A percentile compares a stretch with the other conserved stretches of the same genome.
phyloP scores from a whole-genome alignment of 1,140 invertebrate species.

The Pinna nobilis region DNA sequence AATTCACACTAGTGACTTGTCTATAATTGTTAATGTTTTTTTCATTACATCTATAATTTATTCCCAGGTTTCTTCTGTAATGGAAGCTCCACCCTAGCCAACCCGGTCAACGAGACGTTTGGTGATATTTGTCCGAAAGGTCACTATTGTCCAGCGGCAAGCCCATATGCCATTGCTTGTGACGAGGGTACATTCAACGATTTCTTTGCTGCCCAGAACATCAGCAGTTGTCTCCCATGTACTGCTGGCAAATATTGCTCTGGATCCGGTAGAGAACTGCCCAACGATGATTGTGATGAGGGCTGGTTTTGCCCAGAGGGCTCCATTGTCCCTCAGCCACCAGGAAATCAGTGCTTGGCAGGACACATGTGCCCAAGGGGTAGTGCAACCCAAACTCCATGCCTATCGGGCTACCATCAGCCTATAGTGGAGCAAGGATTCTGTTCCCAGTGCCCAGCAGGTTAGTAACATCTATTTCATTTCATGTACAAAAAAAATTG shows the following conservation, averaged over 20 bases:
- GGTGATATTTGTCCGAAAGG: slow-evolving; percentile 71
- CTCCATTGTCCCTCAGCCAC: slow-evolving; percentile 67
- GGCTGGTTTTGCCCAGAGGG: slow-evolving; percentile 71
- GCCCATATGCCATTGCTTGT: slow-evolving; percentile 58
- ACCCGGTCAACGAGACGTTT: slow-evolving; percentile 68
- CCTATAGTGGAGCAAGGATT: slow-evolving; percentile 59
- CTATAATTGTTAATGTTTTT: too few species aligned
- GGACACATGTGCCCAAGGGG: slow-evolving; percentile 69
- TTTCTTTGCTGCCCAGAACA: slow-evolving; percentile 62
- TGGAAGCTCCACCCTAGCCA: slow-evolving; percentile 59
- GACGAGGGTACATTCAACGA: slow-evolving; percentile 61
- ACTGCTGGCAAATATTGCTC: slow-evolving; percentile 70
- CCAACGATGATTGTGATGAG: slow-evolving; percentile 63
- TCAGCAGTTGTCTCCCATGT: slow-evolving; percentile 67
- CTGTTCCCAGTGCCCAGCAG: slow-evolving; percentile 65
- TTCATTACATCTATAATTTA: too few species aligned
- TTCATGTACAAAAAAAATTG: too few species aligned
- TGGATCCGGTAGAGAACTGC: slow-evolving; percentile 60
- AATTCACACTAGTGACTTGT: too few species aligned
- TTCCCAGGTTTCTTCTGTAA: slow-evolving; percentile 64
- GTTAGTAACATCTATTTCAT: too few species aligned
- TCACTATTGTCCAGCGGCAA: slow-evolving; percentile 68
- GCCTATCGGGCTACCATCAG: slow-evolving; percentile 67
- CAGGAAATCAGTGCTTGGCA: slow-evolving; percentile 66
- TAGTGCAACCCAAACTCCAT: slow-evolving; percentile 63